Evolutionary conservation across 2,797 vertebrate species (phyloP).

Genomic region (Thaleichthys pacificus): DNA sequence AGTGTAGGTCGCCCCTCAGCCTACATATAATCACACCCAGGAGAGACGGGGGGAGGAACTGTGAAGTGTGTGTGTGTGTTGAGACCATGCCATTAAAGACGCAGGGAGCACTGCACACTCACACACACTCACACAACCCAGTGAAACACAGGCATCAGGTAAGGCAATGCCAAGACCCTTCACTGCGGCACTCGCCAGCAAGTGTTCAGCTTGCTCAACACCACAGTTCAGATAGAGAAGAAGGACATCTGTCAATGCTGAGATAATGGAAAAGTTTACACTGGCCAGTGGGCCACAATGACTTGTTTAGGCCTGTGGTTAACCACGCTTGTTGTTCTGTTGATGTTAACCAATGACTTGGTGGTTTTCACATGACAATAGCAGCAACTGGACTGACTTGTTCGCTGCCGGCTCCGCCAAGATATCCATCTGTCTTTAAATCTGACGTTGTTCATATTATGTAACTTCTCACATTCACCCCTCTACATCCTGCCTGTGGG

Average conservation of each 20-base stretch:
- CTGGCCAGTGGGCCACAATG: background rate
- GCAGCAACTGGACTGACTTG: constrained; percentile 40
- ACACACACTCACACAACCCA: constrained; percentile 13
- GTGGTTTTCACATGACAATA: constrained; percentile 32
- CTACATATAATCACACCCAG: constrained; percentile 67
- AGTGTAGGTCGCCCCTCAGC: constrained; percentile 60
- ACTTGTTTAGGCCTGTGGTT: background rate
- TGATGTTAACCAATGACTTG: constrained; percentile 34
- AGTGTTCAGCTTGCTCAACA: background rate
- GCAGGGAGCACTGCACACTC: constrained; percentile 39
- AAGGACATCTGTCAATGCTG: background rate
- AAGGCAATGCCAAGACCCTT: background rate
- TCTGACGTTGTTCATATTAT: constrained; percentile 11
- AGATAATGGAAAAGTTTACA: background rate
- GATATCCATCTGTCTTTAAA: constrained; percentile 22
- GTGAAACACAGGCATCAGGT: background rate
- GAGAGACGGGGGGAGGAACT: constrained; percentile 65
- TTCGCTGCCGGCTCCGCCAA: constrained; percentile 20
- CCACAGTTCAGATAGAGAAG: background rate
- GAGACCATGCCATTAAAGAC: constrained; percentile 35
- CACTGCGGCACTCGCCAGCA: background rate
- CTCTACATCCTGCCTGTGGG: background rate
- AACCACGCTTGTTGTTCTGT: constrained; percentile 12
- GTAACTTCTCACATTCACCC: constrained; percentile 18
- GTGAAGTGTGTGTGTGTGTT: constrained; percentile 53